These are phyloP conservation scores for Drosophila siamana DNA, from an alignment of 2,888 invertebrate species.

Conservation along the genomic window DNA sequence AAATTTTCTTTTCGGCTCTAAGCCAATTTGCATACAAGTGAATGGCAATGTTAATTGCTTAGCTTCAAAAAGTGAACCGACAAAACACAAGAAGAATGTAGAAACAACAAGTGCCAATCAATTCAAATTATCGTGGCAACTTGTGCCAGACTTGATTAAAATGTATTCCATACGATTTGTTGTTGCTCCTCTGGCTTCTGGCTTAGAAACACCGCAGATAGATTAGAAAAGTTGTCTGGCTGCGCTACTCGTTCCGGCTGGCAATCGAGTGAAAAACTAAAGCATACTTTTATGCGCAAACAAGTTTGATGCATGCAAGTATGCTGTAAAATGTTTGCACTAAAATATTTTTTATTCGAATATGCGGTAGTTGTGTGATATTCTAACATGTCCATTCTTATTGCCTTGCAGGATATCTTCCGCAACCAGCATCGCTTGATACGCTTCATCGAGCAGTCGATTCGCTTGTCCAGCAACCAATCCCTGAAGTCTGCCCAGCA, in stretches of 20 bases:
- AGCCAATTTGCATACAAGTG: slow-evolving; percentile 35
- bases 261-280: not conserved
- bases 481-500: slow-evolving; percentile 84
- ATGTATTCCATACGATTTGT: not conserved
- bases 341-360: too few species aligned
- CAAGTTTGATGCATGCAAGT: not conserved
- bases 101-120: slow-evolving; percentile 7
- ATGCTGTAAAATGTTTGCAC: not conserved
- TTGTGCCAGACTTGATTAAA: slow-evolving; percentile 3
- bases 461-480: slow-evolving; percentile 87
- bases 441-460: slow-evolving; percentile 86
- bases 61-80: not conserved
- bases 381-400: not conserved
- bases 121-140: not conserved
- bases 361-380: too few species aligned
- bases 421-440: slow-evolving; percentile 91
- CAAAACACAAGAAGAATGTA: not conserved
- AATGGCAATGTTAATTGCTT: slow-evolving; percentile 15
- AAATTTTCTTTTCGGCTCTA: slow-evolving; percentile 25
- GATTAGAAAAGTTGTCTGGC: slow-evolving; percentile 4
- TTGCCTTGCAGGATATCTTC: slow-evolving; percentile 85
- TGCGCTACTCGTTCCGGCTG: not conserved
- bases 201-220: not conserved
- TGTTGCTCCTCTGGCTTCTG: not conserved
- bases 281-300: not conserved